Conservation (phyloP, 1,140 invertebrate genomes). For the Apis cerana region DNA sequence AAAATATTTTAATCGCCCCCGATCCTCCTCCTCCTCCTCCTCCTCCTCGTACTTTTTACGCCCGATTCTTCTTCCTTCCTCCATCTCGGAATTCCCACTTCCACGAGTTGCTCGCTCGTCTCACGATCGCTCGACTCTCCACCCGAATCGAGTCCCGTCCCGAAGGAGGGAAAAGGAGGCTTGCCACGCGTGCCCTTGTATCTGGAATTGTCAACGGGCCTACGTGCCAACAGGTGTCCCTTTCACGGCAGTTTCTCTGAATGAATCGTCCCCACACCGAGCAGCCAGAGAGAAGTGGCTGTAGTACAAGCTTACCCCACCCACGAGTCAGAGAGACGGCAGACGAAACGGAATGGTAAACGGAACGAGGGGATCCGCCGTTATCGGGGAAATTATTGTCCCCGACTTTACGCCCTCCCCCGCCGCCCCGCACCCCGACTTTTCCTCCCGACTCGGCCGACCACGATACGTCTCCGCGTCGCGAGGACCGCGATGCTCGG, state of each 20-base stretch:
- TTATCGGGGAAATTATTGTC: conserved; percentile 61
- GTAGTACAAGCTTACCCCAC: conserved; percentile 78
- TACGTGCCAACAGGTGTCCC: conserved; percentile 80
- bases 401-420: neutral
- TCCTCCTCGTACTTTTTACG: neutral
- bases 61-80: neutral
- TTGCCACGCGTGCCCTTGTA: conserved; percentile 63
- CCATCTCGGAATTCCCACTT: too few relatives aligned
- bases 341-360: conserved; percentile 82
- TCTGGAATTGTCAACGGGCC: conserved; percentile 77
- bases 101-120: too few relatives aligned
- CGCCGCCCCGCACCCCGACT: accelerated
- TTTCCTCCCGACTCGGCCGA: accelerated
- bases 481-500: neutral
- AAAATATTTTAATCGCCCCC: conserved; percentile 76
- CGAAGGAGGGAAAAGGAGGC: neutral
- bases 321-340: conserved; percentile 75
- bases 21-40: conserved; percentile 54
- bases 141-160: too few relatives aligned
- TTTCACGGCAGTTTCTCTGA: conserved; percentile 82
- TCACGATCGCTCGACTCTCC: too few relatives aligned
- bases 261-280: conserved; percentile 80
- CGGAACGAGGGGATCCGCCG: conserved; percentile 77
- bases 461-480: neutral
- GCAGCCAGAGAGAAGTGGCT: conserved; percentile 72